Evolutionary conservation across 2,797 vertebrate species (phyloP).

Genomic region (Epinephelus awoara): DNA sequence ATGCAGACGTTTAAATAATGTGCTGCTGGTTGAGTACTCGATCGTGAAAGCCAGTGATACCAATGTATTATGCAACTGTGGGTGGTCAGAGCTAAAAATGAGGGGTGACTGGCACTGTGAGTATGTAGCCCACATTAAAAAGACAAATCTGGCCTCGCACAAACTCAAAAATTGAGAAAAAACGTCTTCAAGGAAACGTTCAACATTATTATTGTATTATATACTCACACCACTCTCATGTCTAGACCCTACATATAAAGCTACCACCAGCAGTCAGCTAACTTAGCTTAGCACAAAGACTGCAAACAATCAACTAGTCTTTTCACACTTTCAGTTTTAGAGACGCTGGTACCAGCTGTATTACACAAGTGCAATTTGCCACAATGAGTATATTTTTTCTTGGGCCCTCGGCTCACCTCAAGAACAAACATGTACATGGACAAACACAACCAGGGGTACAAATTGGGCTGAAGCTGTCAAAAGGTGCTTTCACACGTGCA

Average conservation of each 20-base stretch:
- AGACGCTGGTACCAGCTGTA: too few relatives aligned
- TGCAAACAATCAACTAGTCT: too few relatives aligned
- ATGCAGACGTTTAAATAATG: conserved; percentile 29
- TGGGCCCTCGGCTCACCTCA: too few relatives aligned
- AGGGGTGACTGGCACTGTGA: conserved; percentile 11
- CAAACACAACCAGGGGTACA: too few relatives aligned
- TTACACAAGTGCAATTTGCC: too few relatives aligned
- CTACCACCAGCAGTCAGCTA: not conserved
- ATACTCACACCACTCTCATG: not conserved
- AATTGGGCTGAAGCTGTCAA: too few relatives aligned
- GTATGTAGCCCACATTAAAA: not conserved
- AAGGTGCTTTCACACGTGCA: too few relatives aligned
- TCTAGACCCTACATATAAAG: not conserved
- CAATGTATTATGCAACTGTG: not conserved
- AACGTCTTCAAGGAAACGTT: not conserved
- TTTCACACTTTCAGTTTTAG: too few relatives aligned
- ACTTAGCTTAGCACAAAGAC: not conserved
- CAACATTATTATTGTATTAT: not conserved
- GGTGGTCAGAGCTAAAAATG: not conserved
- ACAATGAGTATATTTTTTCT: too few relatives aligned
- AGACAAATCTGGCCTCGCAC: not conserved
- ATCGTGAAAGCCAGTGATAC: conserved; percentile 20
- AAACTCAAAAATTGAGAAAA: not conserved
- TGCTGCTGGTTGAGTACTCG: not conserved
- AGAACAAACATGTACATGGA: too few relatives aligned